Evolutionary conservation across 2,888 invertebrate genomes (phyloP).

Genomic region (Eupithecia abbreviata): DNA sequence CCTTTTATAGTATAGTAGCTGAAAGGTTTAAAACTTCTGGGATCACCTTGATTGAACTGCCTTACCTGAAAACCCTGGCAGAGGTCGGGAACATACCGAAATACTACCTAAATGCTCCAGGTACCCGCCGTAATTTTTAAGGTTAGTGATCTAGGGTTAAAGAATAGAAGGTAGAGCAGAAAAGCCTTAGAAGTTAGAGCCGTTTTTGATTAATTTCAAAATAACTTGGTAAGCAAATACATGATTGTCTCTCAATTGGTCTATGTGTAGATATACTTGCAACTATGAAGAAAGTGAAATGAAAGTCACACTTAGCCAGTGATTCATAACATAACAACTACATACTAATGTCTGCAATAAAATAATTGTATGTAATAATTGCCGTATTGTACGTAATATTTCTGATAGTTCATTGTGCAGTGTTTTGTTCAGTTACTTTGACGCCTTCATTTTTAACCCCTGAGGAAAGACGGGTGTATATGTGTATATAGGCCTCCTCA

Average conservation of each 20-base stretch:
- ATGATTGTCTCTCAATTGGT: not conserved
- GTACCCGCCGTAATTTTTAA: too few species aligned
- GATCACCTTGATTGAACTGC: too few species aligned
- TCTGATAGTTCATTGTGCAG: not conserved
- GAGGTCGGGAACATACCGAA: too few species aligned
- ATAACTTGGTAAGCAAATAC: not conserved
- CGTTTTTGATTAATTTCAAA: not conserved
- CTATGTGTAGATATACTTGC: not conserved
- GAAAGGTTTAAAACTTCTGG: too few species aligned
- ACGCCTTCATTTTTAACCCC: not conserved
- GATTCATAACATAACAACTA: not conserved
- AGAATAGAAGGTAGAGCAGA: too few species aligned
- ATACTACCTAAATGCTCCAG: too few species aligned
- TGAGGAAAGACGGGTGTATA: too few species aligned
- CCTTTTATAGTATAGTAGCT: too few species aligned
- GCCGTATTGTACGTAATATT: not conserved
- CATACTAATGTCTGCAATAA: not conserved
- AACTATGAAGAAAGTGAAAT: not conserved
- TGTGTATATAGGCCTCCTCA: too few species aligned
- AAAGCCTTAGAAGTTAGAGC: too few species aligned
- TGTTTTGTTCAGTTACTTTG: not conserved
- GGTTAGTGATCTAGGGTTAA: too few species aligned
- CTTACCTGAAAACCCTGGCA: too few species aligned
- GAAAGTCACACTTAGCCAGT: not conserved
- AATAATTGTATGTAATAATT: not conserved